Conservation (phyloP, 2,113 vertebrate genomes). For the Cygnus buccinator region DNA sequence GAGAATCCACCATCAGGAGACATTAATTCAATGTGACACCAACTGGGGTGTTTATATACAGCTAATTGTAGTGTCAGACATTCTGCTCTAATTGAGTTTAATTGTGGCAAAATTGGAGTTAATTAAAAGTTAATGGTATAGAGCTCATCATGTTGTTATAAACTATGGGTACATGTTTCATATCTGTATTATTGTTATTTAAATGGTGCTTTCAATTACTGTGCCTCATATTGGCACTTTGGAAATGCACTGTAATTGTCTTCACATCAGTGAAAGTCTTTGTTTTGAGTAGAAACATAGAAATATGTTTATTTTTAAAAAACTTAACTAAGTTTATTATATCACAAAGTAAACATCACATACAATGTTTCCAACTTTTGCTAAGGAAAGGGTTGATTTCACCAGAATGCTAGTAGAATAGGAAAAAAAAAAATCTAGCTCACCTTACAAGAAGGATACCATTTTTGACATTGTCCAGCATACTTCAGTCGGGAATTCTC, state of each 20-base stretch:
- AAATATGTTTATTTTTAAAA: background rate
- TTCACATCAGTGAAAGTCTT: background rate
- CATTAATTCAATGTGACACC: conserved; percentile 73
- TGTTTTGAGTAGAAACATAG: background rate
- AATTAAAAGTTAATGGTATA: conserved; percentile 91
- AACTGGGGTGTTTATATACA: conserved; percentile 71
- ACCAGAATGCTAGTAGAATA: background rate
- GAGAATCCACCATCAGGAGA: conserved; percentile 58
- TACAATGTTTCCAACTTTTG: background rate
- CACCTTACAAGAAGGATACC: background rate
- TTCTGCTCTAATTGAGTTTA: conserved; percentile 86
- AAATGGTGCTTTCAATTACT: conserved; percentile 65
- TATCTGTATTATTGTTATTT: conserved; percentile 39
- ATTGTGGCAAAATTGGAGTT: conserved; percentile 85
- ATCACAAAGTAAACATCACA: background rate
- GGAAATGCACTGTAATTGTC: conserved; percentile 1
- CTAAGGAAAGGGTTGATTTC: background rate
- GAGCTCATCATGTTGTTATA: conserved; percentile 63
- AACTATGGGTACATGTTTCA: conserved; percentile 52
- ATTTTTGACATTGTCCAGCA: background rate
- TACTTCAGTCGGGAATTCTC: background rate
- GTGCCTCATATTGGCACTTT: conserved; percentile 21
- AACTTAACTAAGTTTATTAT: background rate
- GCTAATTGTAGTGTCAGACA: conserved; percentile 81
- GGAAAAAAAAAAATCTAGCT: background rate